phyloP scores from a whole-genome alignment of 2,113 vertebrate genomes.

The Tursiops truncatus region DNA sequence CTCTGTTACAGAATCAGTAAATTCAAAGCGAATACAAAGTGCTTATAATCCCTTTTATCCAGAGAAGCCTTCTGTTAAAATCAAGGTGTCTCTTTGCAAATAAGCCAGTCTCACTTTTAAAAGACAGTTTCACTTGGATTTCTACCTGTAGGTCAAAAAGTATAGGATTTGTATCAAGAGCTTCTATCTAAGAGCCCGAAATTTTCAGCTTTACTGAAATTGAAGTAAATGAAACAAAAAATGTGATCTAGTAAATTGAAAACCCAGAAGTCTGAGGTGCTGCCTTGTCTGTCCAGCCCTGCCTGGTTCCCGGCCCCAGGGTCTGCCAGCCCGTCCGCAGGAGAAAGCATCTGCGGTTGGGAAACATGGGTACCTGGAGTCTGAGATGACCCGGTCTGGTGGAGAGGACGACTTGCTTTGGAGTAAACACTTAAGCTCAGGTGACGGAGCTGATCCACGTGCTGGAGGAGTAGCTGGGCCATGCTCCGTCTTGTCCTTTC shows the following conservation, averaged over 20 bases:
- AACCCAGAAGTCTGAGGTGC: fast-evolving
- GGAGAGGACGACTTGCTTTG: background rate
- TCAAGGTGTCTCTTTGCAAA: background rate
- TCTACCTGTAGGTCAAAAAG: background rate
- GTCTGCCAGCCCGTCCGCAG: background rate
- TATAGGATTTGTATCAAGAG: background rate
- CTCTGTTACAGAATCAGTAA: background rate
- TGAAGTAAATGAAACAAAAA: background rate
- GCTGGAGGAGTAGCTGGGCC: fast-evolving
- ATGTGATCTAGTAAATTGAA: fast-evolving
- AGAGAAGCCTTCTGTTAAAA: background rate
- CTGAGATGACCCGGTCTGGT: fast-evolving
- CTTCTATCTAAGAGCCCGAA: background rate
- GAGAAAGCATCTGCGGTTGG: fast-evolving
- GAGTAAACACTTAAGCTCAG: background rate
- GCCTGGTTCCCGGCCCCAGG: fast-evolving
- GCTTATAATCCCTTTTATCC: fast-evolving
- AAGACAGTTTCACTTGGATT: background rate
- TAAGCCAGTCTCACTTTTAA: background rate
- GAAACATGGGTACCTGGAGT: fast-evolving
- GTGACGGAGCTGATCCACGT: fast-evolving
- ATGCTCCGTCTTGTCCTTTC: no score
- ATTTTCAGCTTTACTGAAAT: background rate
- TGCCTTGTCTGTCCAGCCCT: background rate
- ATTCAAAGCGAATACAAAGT: background rate